These are phyloP conservation scores for Latrodectus elegans DNA, from an alignment of 2,888 invertebrate species.

Conservation along the genomic window DNA sequence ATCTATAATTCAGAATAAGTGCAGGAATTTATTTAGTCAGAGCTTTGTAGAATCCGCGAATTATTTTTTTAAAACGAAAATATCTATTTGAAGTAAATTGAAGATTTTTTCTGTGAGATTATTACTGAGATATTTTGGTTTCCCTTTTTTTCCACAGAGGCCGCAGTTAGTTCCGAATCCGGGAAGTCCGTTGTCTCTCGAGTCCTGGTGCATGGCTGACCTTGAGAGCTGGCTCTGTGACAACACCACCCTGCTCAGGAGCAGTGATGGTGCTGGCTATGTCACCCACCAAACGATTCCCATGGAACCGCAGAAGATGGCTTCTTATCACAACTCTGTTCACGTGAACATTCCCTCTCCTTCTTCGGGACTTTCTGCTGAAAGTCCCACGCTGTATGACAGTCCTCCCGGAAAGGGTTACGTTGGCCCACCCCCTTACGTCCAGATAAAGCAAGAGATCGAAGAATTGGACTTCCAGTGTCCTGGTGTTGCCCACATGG, in stretches of 20 bases:
- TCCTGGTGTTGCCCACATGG: conserved; percentile 13
- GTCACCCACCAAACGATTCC: neutral
- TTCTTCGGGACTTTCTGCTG: conserved; percentile 36
- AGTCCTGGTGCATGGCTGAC: conserved; percentile 65
- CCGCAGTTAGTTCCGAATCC: conserved; percentile 68
- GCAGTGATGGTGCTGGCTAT: neutral
- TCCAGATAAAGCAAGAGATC: conserved; percentile 56
- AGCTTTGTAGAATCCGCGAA: too few relatives aligned
- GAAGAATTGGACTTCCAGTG: conserved; percentile 51
- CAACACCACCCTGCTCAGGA: conserved; percentile 49
- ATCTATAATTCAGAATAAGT: too few relatives aligned
- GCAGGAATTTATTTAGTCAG: too few relatives aligned
- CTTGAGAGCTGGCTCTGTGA: conserved; percentile 68
- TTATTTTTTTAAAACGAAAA: too few relatives aligned
- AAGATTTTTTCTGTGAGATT: too few relatives aligned
- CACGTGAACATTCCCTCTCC: conserved; percentile 62
- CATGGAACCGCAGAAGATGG: conserved; percentile 10
- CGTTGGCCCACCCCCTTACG: conserved; percentile 36
- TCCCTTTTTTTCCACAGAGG: conserved; percentile 47
- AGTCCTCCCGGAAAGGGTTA: conserved; percentile 29
- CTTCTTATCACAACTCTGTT: conserved; percentile 33
- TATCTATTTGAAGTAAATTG: too few relatives aligned
- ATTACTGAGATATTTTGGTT: too few relatives aligned
- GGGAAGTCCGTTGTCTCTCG: conserved; percentile 65
- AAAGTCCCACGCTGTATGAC: conserved; percentile 64